Percentiles rank a stretch among this genome's conserved stretches.
These are phyloP conservation scores for Ditula angustiorana DNA, from an alignment of 2,888 invertebrate genomes.

Conservation along the genomic window DNA sequence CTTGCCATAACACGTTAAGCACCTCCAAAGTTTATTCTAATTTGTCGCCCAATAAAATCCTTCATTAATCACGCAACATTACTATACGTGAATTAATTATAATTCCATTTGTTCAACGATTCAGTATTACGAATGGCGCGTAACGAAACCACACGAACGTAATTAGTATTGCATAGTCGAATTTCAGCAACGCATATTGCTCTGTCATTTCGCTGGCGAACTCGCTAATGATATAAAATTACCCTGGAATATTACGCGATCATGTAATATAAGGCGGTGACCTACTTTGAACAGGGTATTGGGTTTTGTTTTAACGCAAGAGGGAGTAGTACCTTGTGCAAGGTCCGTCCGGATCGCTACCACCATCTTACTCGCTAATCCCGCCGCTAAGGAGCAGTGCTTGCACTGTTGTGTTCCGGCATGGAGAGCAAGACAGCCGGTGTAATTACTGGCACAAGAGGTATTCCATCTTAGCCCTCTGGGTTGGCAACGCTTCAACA, in stretches of 20 bases:
- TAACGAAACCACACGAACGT: slow-evolving; percentile 45
- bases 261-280: neutral
- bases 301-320: no score
- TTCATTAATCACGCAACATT: neutral
- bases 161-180: slow-evolving; percentile 55
- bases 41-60: neutral
- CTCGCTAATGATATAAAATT: slow-evolving; percentile 20
- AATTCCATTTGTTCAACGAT: slow-evolving; percentile 43
- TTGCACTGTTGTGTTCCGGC: no score
- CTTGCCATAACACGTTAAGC: neutral
- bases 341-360: no score
- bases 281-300: neutral
- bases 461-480: no score
- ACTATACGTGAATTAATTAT: slow-evolving; percentile 22
- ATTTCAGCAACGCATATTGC: slow-evolving; percentile 50
- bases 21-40: no score
- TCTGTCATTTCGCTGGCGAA: slow-evolving; percentile 42
- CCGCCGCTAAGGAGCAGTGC: no score
- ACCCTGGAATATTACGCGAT: neutral
- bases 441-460: no score
- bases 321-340: no score
- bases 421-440: no score
- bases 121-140: slow-evolving; percentile 22
- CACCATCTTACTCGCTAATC: no score
- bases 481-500: no score